Conservation (phyloP, 1,140 invertebrate genomes). For the Propsilocerus akamusi region DNA sequence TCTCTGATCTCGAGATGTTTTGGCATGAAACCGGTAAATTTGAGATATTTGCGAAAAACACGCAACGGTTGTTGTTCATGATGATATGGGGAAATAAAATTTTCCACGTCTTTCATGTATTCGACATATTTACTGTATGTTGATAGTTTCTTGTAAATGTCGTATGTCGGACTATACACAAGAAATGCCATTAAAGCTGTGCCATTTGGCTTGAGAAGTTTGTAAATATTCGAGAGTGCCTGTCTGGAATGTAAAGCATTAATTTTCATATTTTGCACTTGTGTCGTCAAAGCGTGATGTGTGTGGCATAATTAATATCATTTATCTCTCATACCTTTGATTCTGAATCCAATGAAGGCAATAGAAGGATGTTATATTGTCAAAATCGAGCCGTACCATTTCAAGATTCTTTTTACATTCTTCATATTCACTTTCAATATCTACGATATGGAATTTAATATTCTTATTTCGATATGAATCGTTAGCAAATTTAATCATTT, state of each 20-base stretch:
- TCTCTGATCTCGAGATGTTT: conserved; percentile 40
- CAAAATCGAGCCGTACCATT: no score
- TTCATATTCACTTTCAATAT: conserved; percentile 12
- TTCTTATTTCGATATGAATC: not conserved
- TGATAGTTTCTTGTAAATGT: conserved; percentile 41
- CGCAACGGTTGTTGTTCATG: conserved; percentile 37
- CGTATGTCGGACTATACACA: conserved; percentile 47
- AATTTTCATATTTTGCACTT: no score
- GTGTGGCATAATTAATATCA: no score
- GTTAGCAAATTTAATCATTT: conserved; percentile 1
- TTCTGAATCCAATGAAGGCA: conserved; percentile 67
- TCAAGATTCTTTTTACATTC: no score
- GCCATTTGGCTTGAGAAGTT: conserved; percentile 41
- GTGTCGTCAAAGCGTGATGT: no score
- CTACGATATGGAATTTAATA: not conserved
- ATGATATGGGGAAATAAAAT: conserved; percentile 45
- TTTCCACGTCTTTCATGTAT: conserved; percentile 45
- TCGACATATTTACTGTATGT: conserved; percentile 35
- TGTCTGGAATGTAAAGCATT: conserved; percentile 26
- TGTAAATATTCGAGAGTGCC: conserved; percentile 42
- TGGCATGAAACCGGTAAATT: conserved; percentile 42
- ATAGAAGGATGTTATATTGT: conserved; percentile 62
- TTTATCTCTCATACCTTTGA: conserved; percentile 45
- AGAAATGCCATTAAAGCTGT: conserved; percentile 49
- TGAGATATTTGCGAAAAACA: conserved; percentile 37